phyloP scores from a whole-genome alignment of 1,140 invertebrate genomes.

The Paralvinella palmiformis region DNA sequence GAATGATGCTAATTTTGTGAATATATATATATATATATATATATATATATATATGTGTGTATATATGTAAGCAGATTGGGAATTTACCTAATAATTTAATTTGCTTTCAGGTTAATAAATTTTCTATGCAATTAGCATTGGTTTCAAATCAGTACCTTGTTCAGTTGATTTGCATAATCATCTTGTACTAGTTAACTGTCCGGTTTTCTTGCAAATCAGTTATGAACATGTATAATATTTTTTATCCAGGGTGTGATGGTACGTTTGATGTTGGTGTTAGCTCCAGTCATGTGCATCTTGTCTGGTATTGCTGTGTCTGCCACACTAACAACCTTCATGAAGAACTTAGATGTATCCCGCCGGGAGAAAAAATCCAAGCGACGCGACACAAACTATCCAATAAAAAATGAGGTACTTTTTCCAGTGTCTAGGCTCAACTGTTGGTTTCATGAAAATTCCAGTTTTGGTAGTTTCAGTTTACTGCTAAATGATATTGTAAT shows the following conservation, averaged over 20 bases:
- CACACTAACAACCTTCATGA: slow-evolving; percentile 83
- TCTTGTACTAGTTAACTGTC: not conserved
- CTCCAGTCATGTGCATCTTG: slow-evolving; percentile 95
- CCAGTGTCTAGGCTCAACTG: not conserved
- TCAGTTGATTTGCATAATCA: too few species aligned
- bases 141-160: too few species aligned
- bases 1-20: too few species aligned
- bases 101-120: too few species aligned
- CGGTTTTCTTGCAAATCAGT: not conserved
- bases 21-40: too few species aligned
- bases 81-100: too few species aligned
- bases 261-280: slow-evolving; percentile 92
- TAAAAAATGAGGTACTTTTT: slow-evolving; percentile 69
- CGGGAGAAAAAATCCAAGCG: slow-evolving; percentile 50
- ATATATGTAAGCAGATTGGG: too few species aligned
- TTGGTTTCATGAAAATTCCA: not conserved
- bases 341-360: slow-evolving; percentile 56
- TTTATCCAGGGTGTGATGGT: slow-evolving; percentile 86
- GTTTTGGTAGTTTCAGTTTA: too few species aligned
- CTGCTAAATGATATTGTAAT: too few species aligned
- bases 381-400: slow-evolving; percentile 61
- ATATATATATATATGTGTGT: too few species aligned
- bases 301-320: slow-evolving; percentile 88
- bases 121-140: too few species aligned
- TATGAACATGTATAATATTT: not conserved